Percentiles rank a stretch among this genome's conserved stretches.
Conservation (phyloP, 2,888 invertebrate genomes). For the Oegoconia quadripuncta region DNA sequence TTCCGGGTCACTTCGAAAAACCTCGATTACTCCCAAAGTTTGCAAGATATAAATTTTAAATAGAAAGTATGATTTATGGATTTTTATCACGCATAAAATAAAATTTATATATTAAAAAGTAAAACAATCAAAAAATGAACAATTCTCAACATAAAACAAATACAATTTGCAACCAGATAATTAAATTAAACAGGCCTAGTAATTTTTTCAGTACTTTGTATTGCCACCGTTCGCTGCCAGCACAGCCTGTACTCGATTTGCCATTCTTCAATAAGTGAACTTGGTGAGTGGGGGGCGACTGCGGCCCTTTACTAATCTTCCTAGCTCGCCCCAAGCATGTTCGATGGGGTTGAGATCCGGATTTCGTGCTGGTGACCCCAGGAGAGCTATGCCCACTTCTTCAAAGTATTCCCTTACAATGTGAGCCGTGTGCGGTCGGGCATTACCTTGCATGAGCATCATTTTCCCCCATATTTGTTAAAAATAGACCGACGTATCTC, state of each 20-base stretch:
- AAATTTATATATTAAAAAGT: too few relatives aligned
- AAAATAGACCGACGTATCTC: conserved; percentile 23
- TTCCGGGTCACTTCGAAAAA: too few relatives aligned
- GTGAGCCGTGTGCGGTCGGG: conserved; percentile 19
- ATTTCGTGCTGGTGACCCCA: conserved; percentile 24
- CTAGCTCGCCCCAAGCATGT: conserved; percentile 24
- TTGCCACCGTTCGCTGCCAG: not conserved
- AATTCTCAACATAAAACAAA: not conserved
- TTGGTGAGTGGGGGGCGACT: conserved; percentile 19
- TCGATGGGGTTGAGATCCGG: conserved; percentile 25
- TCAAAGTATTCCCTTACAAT: conserved; percentile 21
- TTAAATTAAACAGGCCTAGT: not conserved
- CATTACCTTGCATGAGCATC: conserved; percentile 20
- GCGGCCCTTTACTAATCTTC: conserved; percentile 21
- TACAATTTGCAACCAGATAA: not conserved
- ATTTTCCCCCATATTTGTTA: conserved; percentile 20
- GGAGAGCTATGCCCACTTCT: conserved; percentile 19
- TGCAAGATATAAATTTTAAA: too few relatives aligned
- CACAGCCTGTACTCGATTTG: not conserved
- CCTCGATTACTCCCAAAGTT: too few relatives aligned
- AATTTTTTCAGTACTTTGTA: not conserved
- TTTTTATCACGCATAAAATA: too few relatives aligned
- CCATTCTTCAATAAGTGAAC: not conserved
- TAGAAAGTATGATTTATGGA: too few relatives aligned
- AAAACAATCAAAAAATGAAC: conserved; percentile 4